Evolutionary conservation across 1,140 invertebrate genomes (phyloP).

Genomic region (Chionoecetes opilio): DNA sequence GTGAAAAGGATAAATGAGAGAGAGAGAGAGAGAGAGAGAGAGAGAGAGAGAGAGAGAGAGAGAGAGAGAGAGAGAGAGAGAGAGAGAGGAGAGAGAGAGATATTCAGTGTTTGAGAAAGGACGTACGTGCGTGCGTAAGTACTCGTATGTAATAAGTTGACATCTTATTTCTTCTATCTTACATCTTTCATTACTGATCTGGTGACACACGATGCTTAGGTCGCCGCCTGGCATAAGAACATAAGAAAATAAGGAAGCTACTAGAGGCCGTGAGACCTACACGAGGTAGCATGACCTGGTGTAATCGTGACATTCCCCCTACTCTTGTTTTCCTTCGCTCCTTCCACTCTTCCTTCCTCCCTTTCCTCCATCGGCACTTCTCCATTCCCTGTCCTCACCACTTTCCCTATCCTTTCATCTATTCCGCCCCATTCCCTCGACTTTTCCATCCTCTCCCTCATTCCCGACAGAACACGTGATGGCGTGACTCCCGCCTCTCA

Average conservation of each 20-base stretch:
- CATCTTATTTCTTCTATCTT: not conserved
- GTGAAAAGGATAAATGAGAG: not conserved
- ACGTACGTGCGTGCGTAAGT: not conserved
- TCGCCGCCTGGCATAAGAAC: too few relatives aligned
- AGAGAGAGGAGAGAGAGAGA: not conserved
- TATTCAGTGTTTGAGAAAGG: not conserved
- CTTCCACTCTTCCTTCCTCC: too few relatives aligned
- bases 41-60: not conserved
- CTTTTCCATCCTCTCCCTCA: not conserved
- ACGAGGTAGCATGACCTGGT: too few relatives aligned
- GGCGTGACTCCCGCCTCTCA: not conserved
- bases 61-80: not conserved
- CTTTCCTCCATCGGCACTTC: too few relatives aligned
- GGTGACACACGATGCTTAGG: too few relatives aligned
- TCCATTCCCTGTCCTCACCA: too few relatives aligned
- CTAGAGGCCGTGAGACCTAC: too few relatives aligned
- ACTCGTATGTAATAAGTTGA: not conserved
- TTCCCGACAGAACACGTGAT: not conserved
- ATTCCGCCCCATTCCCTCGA: not conserved
- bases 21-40: not conserved
- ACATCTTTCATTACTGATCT: not conserved
- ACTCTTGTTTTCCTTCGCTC: not conserved
- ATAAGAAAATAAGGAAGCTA: too few relatives aligned
- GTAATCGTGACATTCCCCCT: not conserved
- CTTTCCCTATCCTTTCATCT: not conserved